Base-by-base conservation (phyloP, 2,888 invertebrate species). In the Epinotia nisella region DNA sequence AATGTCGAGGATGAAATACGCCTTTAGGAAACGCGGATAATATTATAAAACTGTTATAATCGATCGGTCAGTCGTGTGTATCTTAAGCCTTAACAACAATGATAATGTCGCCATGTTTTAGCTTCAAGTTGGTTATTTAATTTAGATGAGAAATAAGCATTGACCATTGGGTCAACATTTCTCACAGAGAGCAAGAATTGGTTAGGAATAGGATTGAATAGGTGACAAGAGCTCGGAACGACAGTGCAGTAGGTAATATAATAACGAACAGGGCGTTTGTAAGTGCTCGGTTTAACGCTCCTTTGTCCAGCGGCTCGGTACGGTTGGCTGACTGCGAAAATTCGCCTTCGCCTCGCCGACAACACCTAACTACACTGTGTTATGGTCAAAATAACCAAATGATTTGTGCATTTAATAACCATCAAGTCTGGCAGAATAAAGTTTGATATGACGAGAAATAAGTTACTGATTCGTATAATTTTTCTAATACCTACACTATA, bases 281-380 rank as follows among this genome's bases (percentile, higher is more conserved):
- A 67, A 69, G 83, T 83, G 87, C 83, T 82, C 84, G 83, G 87
- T 88, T 87, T 85, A 86, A 83, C 84, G 84, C 84, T 85, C 85
- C 85, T 86, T 88, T 88, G 88, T 76, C 73, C 71, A 70, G 73
- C 91, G 90, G 90, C 84, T 90, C 89, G 89, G 85, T 84, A 90
- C 86, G 92, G 88, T 91, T 86, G 82, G 91, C 83, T 90, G 91
- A 76, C 83, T 89, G 89, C 87, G 88, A 91, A 92, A 91, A 92
- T 90, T 89, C 82, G 85, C 83, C 84, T 84, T 86, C 79, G 83
- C 82, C 80, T 78, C 83, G 75, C 78, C 77, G 78, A 81, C 80
- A 76, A 81, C 80, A 76, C 79, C 77, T 71, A 74, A 74, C 70
- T 61, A 61, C 41, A 70, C 56, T 53, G 60, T 39, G 59, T 59